Percentiles rank a stretch among this genome's conserved stretches.
These are phyloP conservation scores for Hephaestus fuliginosus DNA, from an alignment of 2,797 vertebrate species.

Conservation along the genomic window DNA sequence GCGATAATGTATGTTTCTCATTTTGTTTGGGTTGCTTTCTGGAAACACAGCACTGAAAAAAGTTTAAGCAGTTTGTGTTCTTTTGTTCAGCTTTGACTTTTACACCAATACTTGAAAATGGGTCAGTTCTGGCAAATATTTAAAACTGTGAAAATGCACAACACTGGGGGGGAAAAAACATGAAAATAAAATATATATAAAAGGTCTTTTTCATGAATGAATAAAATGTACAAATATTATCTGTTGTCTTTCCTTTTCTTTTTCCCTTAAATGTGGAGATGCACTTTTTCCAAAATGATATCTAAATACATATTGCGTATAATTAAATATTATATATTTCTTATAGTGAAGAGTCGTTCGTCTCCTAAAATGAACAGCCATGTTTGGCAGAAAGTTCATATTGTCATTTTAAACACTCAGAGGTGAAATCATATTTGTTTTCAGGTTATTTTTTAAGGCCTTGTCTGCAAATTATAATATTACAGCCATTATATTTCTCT, in stretches of 20 bases:
- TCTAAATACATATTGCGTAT: neutral
- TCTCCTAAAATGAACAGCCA: neutral
- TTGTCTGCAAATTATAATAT: neutral
- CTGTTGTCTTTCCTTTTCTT: slow-evolving; percentile 20
- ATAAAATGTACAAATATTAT: slow-evolving; percentile 67
- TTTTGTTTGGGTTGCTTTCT: slow-evolving; percentile 64
- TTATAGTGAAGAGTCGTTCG: neutral
- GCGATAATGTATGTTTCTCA: slow-evolving; percentile 44
- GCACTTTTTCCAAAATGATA: neutral
- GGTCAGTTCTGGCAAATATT: slow-evolving; percentile 76
- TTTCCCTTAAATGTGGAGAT: neutral
- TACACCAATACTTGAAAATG: slow-evolving; percentile 83
- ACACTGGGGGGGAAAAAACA: slow-evolving; percentile 36
- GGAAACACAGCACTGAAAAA: slow-evolving; percentile 64
- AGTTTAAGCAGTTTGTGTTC: slow-evolving; percentile 56
- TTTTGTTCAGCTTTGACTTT: slow-evolving; percentile 67
- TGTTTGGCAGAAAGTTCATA: neutral
- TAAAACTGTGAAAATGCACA: slow-evolving; percentile 86
- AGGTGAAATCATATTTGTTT: neutral
- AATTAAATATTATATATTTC: neutral
- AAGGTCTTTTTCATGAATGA: slow-evolving; percentile 69
- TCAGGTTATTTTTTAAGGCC: neutral
- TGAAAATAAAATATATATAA: slow-evolving; percentile 29
- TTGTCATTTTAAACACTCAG: neutral
- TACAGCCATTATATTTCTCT: neutral